These are phyloP conservation scores for Mercenaria mercenaria DNA, from an alignment of 1,140 invertebrate genomes.

Conservation along the genomic window DNA sequence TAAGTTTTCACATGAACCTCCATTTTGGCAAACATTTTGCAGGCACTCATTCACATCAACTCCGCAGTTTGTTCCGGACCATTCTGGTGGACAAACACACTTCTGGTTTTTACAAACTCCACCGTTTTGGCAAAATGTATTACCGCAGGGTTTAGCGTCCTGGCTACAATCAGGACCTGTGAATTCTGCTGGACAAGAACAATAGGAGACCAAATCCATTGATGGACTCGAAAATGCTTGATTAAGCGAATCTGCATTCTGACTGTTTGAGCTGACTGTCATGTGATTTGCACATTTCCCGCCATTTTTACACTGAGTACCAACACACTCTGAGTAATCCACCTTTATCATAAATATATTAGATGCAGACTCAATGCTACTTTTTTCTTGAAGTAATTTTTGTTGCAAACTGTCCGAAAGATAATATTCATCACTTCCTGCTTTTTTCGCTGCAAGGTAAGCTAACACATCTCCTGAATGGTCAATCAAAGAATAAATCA, in stretches of 20 bases:
- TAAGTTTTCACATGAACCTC: constrained; percentile 81
- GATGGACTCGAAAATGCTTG: constrained; percentile 97
- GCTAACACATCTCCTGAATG: constrained; percentile 44
- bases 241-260: constrained; percentile 91
- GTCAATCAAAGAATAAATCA: constrained; percentile 51
- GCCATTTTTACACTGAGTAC: constrained; percentile 71
- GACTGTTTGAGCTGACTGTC: constrained; percentile 88
- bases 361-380: constrained; percentile 62
- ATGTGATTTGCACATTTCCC: constrained; percentile 89
- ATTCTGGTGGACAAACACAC: constrained; percentile 94
- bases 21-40: constrained; percentile 84
- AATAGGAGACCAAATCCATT: constrained; percentile 95
- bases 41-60: constrained; percentile 98
- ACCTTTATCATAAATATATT: constrained; percentile 69
- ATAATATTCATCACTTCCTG: constrained; percentile 35
- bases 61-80: constrained; percentile 90
- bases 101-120: constrained; percentile 94
- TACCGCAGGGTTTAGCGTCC: constrained; percentile 90
- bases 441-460: constrained; percentile 55
- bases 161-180: constrained; percentile 94
- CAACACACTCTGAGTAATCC: constrained; percentile 64
- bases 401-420: neutral
- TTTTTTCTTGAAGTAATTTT: neutral
- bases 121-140: constrained; percentile 96
- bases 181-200: constrained; percentile 95